Base-by-base conservation (phyloP, 2,888 invertebrate genomes). In the Lasioglossum morio region DNA sequence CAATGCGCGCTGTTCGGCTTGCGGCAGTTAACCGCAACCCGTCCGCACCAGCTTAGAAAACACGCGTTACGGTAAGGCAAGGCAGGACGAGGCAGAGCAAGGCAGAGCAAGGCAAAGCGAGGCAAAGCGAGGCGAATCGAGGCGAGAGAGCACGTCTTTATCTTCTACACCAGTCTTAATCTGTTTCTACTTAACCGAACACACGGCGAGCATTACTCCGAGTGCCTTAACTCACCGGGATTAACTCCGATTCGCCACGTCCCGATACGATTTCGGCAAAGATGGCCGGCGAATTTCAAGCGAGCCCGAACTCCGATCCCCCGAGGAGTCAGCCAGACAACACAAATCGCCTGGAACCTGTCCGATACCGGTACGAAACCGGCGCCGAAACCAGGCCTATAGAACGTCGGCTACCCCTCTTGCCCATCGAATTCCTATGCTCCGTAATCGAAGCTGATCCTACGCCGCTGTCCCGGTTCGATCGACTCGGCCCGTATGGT, bases 271-370 rank as follows among this genome's bases (percentile, higher is more conserved):
- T 75, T 85, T 66, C 83, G 48, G 78, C 78, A 37, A 84, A 84
- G 84, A 75, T 84, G 84, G 84, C 73, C 53, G 40, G 10, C 34
- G 78, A 83, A 70, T 78, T 48, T 74, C 73, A 27, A 69, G 78
- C 34, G 46, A 48, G 48, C 46, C 43, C 37, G 70, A 83, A 81
- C 60, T 83, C 75, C 75, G 79, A 85, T 83, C 60, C 72, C 77
- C 72, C 43, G 14, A 69, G 72, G 79, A 84, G 74, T 66, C 84
- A 66, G 84, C n/a, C 75, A 72, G 75, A 79, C 85, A 76, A 84
- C 85, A 84, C 85, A 85, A 85, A 85, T 85, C 84, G 85, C 63
- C 30, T 30, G 84, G 72, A 85, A 85, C 84, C 72, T 63, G 74
- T 57, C 79, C 79, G 85, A 85, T 85, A 85, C 85, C 63, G 79